A percentile compares a stretch with the other conserved stretches of the same genome.
phyloP scores from a whole-genome alignment of 2,113 vertebrate species.

The Lophochroa leadbeateri region DNA sequence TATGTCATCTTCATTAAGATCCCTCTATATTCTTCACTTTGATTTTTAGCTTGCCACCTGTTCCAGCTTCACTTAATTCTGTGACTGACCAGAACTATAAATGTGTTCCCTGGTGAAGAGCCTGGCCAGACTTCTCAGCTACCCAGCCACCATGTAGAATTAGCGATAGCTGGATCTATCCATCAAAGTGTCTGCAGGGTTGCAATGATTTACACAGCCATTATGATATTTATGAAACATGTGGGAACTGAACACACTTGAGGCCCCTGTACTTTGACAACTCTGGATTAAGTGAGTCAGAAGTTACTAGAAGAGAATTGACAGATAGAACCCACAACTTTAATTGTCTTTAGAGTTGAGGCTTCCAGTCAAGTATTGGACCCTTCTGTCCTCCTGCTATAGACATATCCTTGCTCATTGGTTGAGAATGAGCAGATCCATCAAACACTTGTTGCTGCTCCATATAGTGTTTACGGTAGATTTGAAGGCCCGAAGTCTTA shows the following conservation, averaged over 20 bases:
- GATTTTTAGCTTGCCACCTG: background rate
- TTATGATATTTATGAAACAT: background rate
- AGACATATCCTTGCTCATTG: background rate
- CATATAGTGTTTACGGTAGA: background rate
- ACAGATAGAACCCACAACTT: background rate
- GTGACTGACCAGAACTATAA: background rate
- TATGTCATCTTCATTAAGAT: background rate
- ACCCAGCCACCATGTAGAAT: rapidly evolving
- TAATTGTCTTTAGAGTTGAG: background rate
- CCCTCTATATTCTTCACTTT: background rate
- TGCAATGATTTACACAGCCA: background rate
- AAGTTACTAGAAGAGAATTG: background rate
- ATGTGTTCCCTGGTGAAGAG: background rate
- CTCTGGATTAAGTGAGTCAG: background rate
- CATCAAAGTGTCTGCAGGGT: background rate
- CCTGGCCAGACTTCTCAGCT: background rate
- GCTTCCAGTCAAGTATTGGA: background rate
- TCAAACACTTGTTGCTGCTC: background rate
- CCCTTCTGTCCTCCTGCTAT: background rate
- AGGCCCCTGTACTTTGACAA: background rate
- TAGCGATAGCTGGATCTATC: background rate
- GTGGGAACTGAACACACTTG: background rate
- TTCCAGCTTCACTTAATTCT: background rate
- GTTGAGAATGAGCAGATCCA: background rate
- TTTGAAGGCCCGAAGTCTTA: background rate